These are phyloP conservation scores for Cerceris ruficornis DNA, from an alignment of 2,888 invertebrate species.

Conservation along the genomic window DNA sequence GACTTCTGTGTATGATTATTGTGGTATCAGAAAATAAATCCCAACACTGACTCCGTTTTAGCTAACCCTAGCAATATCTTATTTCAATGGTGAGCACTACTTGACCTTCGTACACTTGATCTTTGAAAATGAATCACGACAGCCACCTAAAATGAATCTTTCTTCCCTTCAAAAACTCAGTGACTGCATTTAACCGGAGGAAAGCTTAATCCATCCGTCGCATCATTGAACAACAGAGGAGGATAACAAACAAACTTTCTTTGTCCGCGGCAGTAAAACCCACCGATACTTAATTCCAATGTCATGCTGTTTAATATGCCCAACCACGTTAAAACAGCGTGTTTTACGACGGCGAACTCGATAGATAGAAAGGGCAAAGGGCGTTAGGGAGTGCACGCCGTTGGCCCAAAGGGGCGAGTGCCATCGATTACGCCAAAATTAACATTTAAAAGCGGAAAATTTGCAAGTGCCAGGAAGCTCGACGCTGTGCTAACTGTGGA, in stretches of 20 bases:
- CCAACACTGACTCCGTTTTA: too few relatives aligned
- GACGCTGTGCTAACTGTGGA: slow-evolving; percentile 41
- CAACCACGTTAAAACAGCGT: slow-evolving; percentile 20
- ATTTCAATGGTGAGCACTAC: too few relatives aligned
- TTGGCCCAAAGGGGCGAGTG: slow-evolving; percentile 24
- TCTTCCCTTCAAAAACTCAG: too few relatives aligned
- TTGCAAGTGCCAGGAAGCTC: slow-evolving; percentile 69
- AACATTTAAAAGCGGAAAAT: slow-evolving; percentile 74
- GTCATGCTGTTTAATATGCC: slow-evolving; percentile 25
- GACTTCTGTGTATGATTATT: too few relatives aligned
- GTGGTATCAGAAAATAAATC: too few relatives aligned
- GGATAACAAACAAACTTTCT: not conserved
- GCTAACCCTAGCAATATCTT: too few relatives aligned
- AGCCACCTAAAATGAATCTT: too few relatives aligned
- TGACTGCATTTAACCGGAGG: too few relatives aligned
- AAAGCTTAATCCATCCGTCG: too few relatives aligned
- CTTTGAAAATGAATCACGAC: too few relatives aligned
- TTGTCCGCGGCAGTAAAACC: not conserved
- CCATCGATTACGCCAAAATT: slow-evolving; percentile 71
- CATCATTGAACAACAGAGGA: not conserved
- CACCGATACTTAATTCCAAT: slow-evolving; percentile 11
- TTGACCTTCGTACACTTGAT: too few relatives aligned
- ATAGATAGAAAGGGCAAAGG: slow-evolving; percentile 33
- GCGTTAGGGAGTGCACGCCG: slow-evolving; percentile 25
- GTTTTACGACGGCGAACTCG: slow-evolving; percentile 24